Conservation (phyloP, 2,797 vertebrate genomes). For the Vireo griseus region DNA sequence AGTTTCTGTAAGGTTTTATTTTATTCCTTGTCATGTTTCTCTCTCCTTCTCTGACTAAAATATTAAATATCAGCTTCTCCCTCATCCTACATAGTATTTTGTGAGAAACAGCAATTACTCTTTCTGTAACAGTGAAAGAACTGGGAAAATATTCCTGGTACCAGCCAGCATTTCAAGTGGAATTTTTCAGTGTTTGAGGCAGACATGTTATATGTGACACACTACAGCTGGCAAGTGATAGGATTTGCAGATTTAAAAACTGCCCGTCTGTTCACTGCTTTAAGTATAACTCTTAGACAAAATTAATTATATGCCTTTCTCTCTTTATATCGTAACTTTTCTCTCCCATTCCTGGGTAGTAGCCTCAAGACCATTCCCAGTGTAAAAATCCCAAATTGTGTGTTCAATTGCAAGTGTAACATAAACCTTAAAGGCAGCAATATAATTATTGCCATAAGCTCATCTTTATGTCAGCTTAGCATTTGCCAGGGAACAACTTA, state of each 20-base stretch:
- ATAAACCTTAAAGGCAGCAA: slow-evolving; percentile 54
- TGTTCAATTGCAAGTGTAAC: neutral
- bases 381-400: neutral
- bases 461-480: slow-evolving; percentile 50
- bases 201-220: neutral
- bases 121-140: neutral
- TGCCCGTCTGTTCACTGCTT: slow-evolving; percentile 3
- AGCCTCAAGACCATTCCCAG: neutral
- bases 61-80: neutral
- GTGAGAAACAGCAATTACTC: neutral
- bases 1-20: neutral
- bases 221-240: slow-evolving; percentile 9
- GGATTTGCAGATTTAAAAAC: slow-evolving; percentile 45
- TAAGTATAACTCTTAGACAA: slow-evolving; percentile 22
- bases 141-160: neutral
- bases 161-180: neutral
- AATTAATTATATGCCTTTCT: slow-evolving; percentile 24
- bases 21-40: neutral
- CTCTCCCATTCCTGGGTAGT: neutral
- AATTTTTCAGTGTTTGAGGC: neutral
- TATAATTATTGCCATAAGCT: slow-evolving; percentile 53
- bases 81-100: neutral
- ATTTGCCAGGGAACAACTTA: slow-evolving; percentile 45
- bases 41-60: neutral
- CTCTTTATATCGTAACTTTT: neutral